Conservation (phyloP, 2,797 vertebrate species). For the Smutsia gigantea region DNA sequence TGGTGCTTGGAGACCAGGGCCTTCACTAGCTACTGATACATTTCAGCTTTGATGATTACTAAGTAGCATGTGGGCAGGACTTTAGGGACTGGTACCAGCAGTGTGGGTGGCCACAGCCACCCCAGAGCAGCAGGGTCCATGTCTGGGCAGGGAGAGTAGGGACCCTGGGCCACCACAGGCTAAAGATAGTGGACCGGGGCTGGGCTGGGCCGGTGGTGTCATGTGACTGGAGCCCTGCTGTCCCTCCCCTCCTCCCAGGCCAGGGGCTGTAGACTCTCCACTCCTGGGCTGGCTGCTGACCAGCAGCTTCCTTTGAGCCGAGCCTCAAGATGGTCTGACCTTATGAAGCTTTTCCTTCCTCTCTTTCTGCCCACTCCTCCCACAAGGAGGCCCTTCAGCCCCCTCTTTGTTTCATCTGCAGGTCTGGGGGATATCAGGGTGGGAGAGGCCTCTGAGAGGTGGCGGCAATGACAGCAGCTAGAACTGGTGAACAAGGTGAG, state of each 20-base stretch:
- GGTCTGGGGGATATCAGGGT: not conserved
- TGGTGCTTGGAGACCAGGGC: not conserved
- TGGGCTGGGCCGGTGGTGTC: not conserved
- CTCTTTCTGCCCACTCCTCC: not conserved
- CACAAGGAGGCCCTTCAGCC: not conserved
- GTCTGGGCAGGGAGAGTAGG: slow-evolving; percentile 4
- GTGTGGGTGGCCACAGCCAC: not conserved
- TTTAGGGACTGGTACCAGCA: slow-evolving; percentile 18
- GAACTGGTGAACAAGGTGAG: not conserved
- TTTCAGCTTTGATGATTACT: slow-evolving; percentile 80
- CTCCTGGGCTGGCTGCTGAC: not conserved
- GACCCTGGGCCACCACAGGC: slow-evolving; percentile 5
- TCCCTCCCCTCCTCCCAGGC: not conserved
- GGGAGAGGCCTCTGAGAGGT: not conserved
- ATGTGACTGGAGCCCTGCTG: not conserved
- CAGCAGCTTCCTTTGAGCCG: not conserved
- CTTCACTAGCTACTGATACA: not conserved
- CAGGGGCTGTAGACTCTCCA: not conserved
- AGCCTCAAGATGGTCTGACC: not conserved
- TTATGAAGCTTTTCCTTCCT: slow-evolving; percentile 5
- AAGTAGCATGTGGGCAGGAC: slow-evolving; percentile 80
- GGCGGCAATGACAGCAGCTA: not conserved
- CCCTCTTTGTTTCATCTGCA: not conserved
- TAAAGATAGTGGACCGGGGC: slow-evolving; percentile 62
- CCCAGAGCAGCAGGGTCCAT: not conserved